Percentiles rank a stretch among this genome's conserved stretches.
phyloP scores from a whole-genome alignment of 2,113 vertebrate species.

The Tenebrosternarchus preto region DNA sequence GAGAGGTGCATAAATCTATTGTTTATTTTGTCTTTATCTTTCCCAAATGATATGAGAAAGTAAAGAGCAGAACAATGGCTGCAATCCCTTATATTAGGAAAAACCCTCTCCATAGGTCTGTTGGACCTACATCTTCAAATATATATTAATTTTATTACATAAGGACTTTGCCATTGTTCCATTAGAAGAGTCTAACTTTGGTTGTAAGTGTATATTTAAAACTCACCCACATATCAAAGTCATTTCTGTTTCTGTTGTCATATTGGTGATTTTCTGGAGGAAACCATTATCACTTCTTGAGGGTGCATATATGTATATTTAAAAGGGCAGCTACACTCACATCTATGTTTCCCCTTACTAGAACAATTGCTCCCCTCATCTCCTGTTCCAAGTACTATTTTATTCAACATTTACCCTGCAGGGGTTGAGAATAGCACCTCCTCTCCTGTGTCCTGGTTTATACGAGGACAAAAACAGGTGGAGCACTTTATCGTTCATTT shows the following conservation, averaged over 20 bases:
- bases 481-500: too few species aligned
- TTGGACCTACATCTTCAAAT: constrained; percentile 6
- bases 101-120: constrained; percentile 28
- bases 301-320: constrained; percentile 2
- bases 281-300: neutral
- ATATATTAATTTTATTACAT: constrained; percentile 25
- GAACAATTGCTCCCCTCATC: neutral
- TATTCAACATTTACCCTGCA: neutral
- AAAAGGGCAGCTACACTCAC: neutral
- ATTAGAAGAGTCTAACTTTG: constrained; percentile 33
- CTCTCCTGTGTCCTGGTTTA: too few species aligned
- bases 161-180: constrained; percentile 24
- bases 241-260: neutral
- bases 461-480: too few species aligned
- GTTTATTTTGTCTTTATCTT: constrained; percentile 22
- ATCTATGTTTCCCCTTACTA: neutral
- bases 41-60: constrained; percentile 28
- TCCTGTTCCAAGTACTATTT: neutral
- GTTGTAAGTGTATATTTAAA: constrained; percentile 32
- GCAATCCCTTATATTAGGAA: constrained; percentile 21
- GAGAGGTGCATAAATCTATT: too few species aligned
- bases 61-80: constrained; percentile 30
- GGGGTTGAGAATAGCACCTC: too few species aligned
- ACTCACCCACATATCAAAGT: constrained; percentile 31
- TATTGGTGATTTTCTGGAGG: neutral